These are phyloP conservation scores for Zaprionus lachaisei DNA, from an alignment of 1,140 invertebrate genomes.

Conservation along the genomic window DNA sequence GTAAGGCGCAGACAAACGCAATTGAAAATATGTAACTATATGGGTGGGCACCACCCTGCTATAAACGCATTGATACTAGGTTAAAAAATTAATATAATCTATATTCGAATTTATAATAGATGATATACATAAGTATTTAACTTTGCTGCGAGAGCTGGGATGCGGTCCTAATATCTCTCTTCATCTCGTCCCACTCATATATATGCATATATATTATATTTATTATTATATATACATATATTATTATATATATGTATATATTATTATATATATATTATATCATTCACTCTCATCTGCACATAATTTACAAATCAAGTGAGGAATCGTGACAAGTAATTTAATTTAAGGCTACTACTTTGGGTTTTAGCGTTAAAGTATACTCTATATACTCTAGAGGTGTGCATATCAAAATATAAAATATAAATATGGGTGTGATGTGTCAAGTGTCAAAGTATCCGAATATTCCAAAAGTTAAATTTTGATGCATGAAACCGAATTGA, in stretches of 20 bases:
- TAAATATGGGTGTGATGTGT: slow-evolving; percentile 23
- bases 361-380: neutral
- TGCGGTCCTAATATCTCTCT: neutral
- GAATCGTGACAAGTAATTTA: neutral
- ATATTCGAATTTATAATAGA: neutral
- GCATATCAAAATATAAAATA: slow-evolving; percentile 21
- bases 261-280: too few species aligned
- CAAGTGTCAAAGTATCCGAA: neutral
- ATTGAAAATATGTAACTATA: too few species aligned
- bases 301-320: neutral
- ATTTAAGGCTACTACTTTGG: neutral
- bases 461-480: neutral
- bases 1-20: too few species aligned
- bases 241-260: too few species aligned
- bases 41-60: neutral
- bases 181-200: neutral
- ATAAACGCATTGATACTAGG: neutral
- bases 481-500: neutral
- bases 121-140: neutral
- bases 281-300: neutral
- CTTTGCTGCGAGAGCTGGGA: neutral
- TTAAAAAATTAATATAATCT: neutral
- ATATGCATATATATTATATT: neutral
- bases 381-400: neutral
- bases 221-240: too few species aligned